A percentile compares a stretch with the other conserved stretches of the same genome.
Conservation (phyloP, 2,113 vertebrate species). For the Pedetes capensis region DNA sequence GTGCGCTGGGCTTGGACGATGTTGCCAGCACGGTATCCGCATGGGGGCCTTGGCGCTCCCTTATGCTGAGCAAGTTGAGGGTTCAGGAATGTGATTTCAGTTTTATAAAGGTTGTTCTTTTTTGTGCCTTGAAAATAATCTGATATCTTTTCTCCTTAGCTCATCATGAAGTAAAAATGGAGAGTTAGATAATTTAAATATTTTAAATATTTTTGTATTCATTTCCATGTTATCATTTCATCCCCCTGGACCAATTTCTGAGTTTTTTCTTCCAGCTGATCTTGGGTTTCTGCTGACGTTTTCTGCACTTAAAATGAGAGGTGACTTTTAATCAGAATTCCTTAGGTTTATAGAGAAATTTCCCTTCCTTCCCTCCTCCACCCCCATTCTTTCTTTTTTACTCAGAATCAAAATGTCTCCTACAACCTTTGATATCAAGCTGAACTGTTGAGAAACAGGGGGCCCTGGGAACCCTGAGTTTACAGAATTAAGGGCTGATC, state of each 20-base stretch:
- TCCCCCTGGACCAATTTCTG: background rate
- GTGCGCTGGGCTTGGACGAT: background rate
- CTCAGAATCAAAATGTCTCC: background rate
- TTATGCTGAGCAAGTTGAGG: background rate
- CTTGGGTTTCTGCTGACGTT: background rate
- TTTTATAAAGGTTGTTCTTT: background rate
- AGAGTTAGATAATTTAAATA: slow-evolving; percentile 26
- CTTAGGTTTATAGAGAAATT: background rate
- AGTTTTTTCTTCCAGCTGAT: background rate
- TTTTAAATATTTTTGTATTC: slow-evolving; percentile 47
- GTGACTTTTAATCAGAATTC: background rate
- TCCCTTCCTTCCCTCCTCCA: background rate
- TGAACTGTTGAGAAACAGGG: background rate
- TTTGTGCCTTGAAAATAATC: background rate
- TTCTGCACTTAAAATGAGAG: slow-evolving; percentile 2
- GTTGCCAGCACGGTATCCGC: rapidly evolving
- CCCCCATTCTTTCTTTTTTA: background rate
- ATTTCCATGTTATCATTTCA: background rate
- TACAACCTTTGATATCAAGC: background rate
- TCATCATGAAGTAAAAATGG: slow-evolving; percentile 42
- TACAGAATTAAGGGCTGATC: too few relatives aligned
- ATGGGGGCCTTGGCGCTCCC: background rate
- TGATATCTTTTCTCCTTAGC: background rate
- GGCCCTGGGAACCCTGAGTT: background rate
- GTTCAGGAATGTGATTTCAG: background rate